phyloP scores from a whole-genome alignment of 2,113 vertebrate genomes.

The Alexandromys fortis region DNA sequence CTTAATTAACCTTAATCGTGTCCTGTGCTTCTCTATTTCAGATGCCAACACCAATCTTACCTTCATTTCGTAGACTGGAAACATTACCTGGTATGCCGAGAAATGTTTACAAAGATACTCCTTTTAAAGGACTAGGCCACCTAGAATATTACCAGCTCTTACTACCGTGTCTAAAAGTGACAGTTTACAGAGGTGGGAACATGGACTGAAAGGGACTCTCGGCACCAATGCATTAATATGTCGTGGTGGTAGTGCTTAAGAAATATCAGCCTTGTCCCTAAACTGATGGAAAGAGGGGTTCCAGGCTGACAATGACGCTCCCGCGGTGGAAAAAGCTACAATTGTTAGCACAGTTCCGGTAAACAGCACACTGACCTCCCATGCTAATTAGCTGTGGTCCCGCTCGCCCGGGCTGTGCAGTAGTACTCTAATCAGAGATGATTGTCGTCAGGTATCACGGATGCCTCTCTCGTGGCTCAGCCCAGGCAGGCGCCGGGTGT shows the following conservation, averaged over 20 bases:
- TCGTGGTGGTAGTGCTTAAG: not conserved
- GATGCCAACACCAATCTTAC: not conserved
- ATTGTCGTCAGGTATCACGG: constrained; percentile 65
- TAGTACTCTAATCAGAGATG: constrained; percentile 42
- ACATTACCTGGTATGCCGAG: not conserved
- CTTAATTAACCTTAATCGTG: not conserved
- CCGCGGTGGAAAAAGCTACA: constrained; percentile 47
- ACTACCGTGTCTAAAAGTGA: constrained; percentile 78
- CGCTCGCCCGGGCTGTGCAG: not conserved
- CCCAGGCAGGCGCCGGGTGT: constrained; percentile 11
- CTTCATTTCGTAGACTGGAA: constrained; percentile 42
- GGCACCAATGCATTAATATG: not conserved
- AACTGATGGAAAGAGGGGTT: constrained; percentile 27
- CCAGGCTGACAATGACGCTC: constrained; percentile 7
- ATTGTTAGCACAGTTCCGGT: constrained; percentile 59
- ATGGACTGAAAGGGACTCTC: fast-evolving
- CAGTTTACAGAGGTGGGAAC: constrained; percentile 66
- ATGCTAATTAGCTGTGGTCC: constrained; percentile 72
- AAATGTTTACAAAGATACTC: not conserved
- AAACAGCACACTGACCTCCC: constrained; percentile 53
- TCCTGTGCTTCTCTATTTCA: constrained; percentile 13
- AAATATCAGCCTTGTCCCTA: constrained; percentile 23
- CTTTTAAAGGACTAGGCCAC: constrained; percentile 83
- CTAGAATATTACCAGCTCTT: constrained; percentile 82
- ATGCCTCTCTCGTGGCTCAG: constrained; percentile 66